Evolutionary conservation across 2,797 vertebrate genomes (phyloP), one percentile per base, ranked within the genome.

Genomic region (Myotis planiceps): DNA sequence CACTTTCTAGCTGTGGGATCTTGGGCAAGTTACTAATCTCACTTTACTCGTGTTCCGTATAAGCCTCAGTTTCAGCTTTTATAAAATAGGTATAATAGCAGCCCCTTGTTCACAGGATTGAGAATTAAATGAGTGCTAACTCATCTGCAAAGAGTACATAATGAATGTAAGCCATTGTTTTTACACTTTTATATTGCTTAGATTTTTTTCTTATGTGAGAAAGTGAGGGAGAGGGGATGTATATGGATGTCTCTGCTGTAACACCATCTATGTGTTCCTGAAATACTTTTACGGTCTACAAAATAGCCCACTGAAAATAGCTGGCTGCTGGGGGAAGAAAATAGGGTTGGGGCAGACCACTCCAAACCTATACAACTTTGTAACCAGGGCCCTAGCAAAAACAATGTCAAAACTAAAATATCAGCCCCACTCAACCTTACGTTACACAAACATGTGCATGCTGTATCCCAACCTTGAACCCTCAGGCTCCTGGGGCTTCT

Each of bases 11-110:
- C 45, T 92, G 14, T 19, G 53, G 68, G 55, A 42, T 39, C 37
- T 72, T 51, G 65, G 82, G 60, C 21, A 6, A 63, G 34, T 90
- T 72, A 58, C 29, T 90, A 51, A 88, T 91, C 94, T 97, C 80
- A 6, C 3, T 72, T 83, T 79, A 80, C 53, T 95, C 65, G 4
- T 25, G 25, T 65, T 75, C 51, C 65, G 74, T 88, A 34, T 25
- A 94, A 79, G 66, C 60, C 55, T 84, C 58, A 49, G 83, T 91
- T 84, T 92, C 49, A 8, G 0, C 45, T 53, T 15, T 88, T 68
- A 58, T 21, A 39, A 72, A 94, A 69, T 68, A 34, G 63, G 79
- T 66, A 1, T 58, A 49, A 80, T n/a, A 63, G 63, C 55, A 69
- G 37, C 9, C 55, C 18, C 25, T 42, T 8, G 10, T 60, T 68